Evolutionary conservation across 2,797 vertebrate species (phyloP), one percentile per base, ranked within the genome.

Genomic region (Antrozous pallidus): DNA sequence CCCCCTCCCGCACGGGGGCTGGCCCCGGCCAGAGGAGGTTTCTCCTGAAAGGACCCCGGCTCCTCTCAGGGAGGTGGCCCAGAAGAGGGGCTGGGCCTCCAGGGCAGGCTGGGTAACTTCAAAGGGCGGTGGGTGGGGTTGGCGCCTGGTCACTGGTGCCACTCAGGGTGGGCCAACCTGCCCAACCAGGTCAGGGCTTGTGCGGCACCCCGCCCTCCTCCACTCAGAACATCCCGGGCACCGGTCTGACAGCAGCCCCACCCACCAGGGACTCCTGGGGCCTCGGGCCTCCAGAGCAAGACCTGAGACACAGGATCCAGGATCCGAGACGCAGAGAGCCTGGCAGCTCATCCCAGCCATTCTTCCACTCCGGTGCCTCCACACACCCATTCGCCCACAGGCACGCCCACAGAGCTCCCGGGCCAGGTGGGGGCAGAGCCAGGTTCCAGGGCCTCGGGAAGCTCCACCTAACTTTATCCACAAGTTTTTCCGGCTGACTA

Each of bases 161-260:
- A 97, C 96, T 94, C 73, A 61, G 97, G 96, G 97, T 94, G 96
- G 96, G 96, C 96, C 96, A 97, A 97, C 97, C 97, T 97, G 97
- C 97, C 97, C 97, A 96, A 95, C 97, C 97, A 96, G 97, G 96
- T 97, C 96, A 96, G 97, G 96, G 95, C 97, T 95, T 96, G 96
- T 36, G 86, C 79, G 24, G 81, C 94, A 96, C 96, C 95, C 91
- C 92, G 69, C 96, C 96, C 95, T 95, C 96, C 95, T 95, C 94
- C 2, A 54, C 95, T 93, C 82, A 87, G 96, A 95, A 96, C 96
- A 93, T 85, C 96, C 88, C 49, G 71, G 71, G 93, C 96, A 90
- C 84, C 85, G 92, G 80, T 69, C 65, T 93, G 96, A 96, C 94
- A 86, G 93, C 96, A 54, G 90, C 97, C 94, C 93, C 96, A 96